These are phyloP conservation scores for Drosophila suzukii DNA, from an alignment of 1,140 invertebrate species.

Conservation along the genomic window DNA sequence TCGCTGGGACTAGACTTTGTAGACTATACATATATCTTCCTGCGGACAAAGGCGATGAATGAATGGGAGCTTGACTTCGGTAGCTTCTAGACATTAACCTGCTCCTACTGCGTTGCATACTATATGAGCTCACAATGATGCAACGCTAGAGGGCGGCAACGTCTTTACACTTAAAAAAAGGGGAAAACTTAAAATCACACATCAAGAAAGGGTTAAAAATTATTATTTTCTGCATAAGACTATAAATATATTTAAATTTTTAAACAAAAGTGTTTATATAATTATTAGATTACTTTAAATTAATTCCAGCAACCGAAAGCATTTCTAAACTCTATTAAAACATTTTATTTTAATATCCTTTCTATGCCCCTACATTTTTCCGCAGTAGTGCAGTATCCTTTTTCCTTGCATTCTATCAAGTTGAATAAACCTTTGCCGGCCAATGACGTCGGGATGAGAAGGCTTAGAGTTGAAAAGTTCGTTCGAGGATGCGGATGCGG, in stretches of 20 bases:
- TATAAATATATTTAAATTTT: not conserved
- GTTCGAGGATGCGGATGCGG: constrained; percentile 45
- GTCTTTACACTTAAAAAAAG: constrained; percentile 3
- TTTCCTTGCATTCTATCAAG: constrained; percentile 20
- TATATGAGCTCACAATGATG: constrained; percentile 43
- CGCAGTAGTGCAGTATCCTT: constrained; percentile 9
- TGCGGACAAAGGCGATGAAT: constrained; percentile 32
- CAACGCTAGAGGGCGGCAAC: constrained; percentile 17
- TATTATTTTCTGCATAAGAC: no score
- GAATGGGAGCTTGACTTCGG: constrained; percentile 48
- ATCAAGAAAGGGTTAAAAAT: not conserved
- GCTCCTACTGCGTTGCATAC: constrained; percentile 38
- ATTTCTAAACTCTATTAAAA: no score
- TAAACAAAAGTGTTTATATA: not conserved
- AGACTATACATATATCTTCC: constrained; percentile 18
- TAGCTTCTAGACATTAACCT: constrained; percentile 49
- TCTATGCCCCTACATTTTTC: not conserved
- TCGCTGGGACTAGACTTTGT: constrained; percentile 27
- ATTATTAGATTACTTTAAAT: not conserved
- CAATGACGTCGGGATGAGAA: constrained; percentile 39
- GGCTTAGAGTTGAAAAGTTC: constrained; percentile 32
- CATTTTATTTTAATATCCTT: no score
- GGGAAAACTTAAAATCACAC: not conserved
- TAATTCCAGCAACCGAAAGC: no score
- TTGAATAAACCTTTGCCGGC: constrained; percentile 74